Percentiles rank a stretch among this genome's conserved stretches.
These are phyloP conservation scores for Zeugodacus cucurbitae DNA, from an alignment of 1,140 invertebrate species.

Conservation along the genomic window DNA sequence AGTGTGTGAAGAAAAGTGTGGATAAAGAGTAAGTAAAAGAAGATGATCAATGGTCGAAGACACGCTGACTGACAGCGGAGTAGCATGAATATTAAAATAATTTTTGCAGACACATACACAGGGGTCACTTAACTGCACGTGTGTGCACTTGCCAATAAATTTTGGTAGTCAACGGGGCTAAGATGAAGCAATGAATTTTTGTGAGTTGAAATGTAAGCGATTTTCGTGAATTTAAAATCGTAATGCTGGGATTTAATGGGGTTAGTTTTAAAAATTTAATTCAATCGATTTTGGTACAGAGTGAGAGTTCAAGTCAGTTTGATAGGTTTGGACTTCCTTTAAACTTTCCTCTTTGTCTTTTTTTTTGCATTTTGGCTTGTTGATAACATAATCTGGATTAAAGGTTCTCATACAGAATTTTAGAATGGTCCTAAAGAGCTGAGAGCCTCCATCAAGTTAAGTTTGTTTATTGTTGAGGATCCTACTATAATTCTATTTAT, in stretches of 20 bases:
- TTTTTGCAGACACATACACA: not conserved
- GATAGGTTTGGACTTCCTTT: no score
- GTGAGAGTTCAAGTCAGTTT: no score
- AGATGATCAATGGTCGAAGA: not conserved
- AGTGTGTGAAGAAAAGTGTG: not conserved
- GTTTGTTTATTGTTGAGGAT: no score
- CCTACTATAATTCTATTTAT: no score
- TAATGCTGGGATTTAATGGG: not conserved
- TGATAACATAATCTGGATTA: no score
- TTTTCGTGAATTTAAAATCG: not conserved
- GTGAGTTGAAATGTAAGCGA: not conserved
- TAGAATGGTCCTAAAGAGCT: no score
- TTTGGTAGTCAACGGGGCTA: not conserved
- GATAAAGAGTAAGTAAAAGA: not conserved
- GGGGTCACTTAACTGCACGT: not conserved
- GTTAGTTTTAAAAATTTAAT: not conserved
- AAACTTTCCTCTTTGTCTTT: no score
- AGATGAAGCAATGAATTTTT: not conserved
- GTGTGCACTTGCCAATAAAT: not conserved
- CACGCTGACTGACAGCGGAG: not conserved
- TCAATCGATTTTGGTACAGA: no score
- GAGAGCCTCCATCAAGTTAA: no score
- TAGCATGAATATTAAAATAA: conserved; percentile 14
- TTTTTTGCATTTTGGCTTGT: no score
- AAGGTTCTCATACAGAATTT: no score